Base-by-base conservation (phyloP, 2,888 invertebrate genomes). In the Agrilus biguttatus region DNA sequence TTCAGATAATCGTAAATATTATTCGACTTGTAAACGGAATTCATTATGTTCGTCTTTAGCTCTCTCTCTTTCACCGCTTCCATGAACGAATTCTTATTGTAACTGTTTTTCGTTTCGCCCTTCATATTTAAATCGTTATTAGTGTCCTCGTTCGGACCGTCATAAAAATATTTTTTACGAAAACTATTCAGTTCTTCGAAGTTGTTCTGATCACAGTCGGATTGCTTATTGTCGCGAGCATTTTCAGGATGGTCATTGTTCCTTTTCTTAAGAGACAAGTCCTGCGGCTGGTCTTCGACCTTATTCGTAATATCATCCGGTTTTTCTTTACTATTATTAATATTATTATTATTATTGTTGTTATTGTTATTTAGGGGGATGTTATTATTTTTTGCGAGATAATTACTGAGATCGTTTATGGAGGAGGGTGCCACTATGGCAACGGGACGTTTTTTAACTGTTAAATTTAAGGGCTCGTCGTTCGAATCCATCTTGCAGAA, bases 361-460 rank as follows among this genome's bases (percentile, higher is more conserved):
- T 55, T 57, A 39, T 53, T 54, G 28, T 49, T n/a, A n/a, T n/a
- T n/a, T n/a, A n/a, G n/a, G n/a, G n/a, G n/a, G n/a, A n/a, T 49
- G 32, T 50, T 52, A 10, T 28, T 28, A 10, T 28, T 8, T 28
- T 28, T 28, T 10, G 28, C 10, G 2, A 28, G 28, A 28, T 28
- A 28, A 10, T 10, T 28, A 28, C 2, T 28, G 32, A 47, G 35
- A 38, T 50, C 46, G 41, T 55, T 47, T 21, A 56, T 57, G 40
- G 66, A 59, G 12, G 67, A 71, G 33, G 73, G 73, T 14, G 71
- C 69, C 35, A 73, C 72, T 43, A 73, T 69, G 38, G 72, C 73
- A 42, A 73, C 68, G 39, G 72, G 72, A 58, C 67, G 65, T 56
- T 70, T 71, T 52, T 65, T 67, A 49, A 69, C 59, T 45, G 69